Conservation (phyloP, 2,113 vertebrate genomes). For the Zosterops hypoxanthus region DNA sequence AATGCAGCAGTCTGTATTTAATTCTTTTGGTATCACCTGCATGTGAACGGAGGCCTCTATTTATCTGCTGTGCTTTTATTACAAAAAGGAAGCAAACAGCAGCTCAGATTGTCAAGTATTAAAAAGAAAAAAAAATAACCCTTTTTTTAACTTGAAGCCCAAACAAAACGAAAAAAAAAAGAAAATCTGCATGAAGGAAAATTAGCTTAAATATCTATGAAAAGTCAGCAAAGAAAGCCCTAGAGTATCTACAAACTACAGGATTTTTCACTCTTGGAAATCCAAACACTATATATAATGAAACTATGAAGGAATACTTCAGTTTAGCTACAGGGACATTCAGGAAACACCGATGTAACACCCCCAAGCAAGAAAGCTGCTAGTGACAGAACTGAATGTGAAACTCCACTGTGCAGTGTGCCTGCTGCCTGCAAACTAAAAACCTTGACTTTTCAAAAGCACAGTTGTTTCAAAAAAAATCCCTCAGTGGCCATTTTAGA, state of each 20-base stretch:
- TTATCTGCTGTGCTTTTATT: not conserved
- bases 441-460: not conserved
- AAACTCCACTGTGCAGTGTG: not conserved
- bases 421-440: not conserved
- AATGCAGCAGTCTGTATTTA: not conserved
- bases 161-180: not conserved
- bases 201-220: not conserved
- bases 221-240: not conserved
- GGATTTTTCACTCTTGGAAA: not conserved
- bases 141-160: not conserved
- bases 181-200: not conserved
- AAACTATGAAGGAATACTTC: not conserved
- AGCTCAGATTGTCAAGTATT: not conserved
- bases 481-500: not conserved
- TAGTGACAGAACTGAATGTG: not conserved
- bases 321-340: not conserved
- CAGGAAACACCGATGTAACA: not conserved
- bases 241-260: not conserved
- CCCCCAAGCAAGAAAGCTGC: not conserved
- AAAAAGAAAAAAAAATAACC: not conserved
- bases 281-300: not conserved
- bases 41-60: not conserved
- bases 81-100: not conserved
- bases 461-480: not conserved
- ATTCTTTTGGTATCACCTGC: not conserved